These are phyloP conservation scores for Ciconia stormi DNA, from an alignment of 2,113 vertebrate genomes.

Conservation along the genomic window DNA sequence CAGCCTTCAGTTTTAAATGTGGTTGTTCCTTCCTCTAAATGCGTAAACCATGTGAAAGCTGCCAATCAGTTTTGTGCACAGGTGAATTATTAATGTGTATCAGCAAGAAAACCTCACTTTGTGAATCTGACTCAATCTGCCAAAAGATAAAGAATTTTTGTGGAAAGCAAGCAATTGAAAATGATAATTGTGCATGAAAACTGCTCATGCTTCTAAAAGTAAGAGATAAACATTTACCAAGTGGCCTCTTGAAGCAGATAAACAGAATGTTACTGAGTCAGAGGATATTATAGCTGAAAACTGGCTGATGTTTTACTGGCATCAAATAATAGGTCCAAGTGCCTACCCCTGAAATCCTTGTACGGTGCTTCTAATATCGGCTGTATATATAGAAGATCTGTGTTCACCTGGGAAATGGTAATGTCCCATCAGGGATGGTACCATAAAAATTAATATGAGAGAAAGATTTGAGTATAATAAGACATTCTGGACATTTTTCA, in stretches of 20 bases:
- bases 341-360: neutral
- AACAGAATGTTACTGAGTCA: neutral
- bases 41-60: neutral
- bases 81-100: neutral
- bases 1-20: neutral
- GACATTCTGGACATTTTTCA: neutral
- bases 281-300: neutral
- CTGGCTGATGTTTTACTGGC: neutral
- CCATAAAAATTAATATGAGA: neutral
- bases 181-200: neutral
- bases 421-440: neutral
- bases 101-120: neutral
- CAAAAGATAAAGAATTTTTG: neutral
- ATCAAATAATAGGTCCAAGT: neutral
- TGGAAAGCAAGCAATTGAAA: neutral
- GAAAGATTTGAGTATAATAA: neutral
- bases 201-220: conserved; percentile 2
- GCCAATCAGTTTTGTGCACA: neutral
- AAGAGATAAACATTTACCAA: conserved; percentile 37
- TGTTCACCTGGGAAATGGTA: neutral
- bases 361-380: neutral
- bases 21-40: neutral
- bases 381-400: neutral
- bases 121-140: neutral
- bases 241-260: conserved; percentile 10